Conservation (phyloP, 2,113 vertebrate species). For the Callocephalon fimbriatum region DNA sequence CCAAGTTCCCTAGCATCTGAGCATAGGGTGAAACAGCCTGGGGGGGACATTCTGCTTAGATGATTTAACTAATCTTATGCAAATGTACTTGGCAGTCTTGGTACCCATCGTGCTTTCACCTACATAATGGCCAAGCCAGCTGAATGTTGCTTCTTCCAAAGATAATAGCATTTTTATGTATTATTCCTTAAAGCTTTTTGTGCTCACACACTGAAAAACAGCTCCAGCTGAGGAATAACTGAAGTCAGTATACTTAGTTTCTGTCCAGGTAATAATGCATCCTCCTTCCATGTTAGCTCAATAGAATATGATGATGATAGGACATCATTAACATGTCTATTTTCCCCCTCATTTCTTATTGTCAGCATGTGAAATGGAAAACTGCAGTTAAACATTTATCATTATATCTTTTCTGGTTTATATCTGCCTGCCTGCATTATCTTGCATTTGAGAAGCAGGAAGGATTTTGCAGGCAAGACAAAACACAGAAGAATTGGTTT, state of each 20-base stretch:
- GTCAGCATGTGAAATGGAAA: background rate
- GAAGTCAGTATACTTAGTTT: background rate
- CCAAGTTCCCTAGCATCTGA: background rate
- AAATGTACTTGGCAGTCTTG: background rate
- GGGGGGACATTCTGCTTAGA: background rate
- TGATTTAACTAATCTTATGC: slow-evolving; percentile 26
- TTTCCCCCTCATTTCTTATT: background rate
- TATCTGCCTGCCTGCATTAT: background rate
- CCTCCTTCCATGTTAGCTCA: background rate
- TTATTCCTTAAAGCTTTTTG: slow-evolving; percentile 31
- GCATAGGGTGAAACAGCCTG: background rate
- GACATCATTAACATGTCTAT: background rate
- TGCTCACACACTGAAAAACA: background rate
- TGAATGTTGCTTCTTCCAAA: slow-evolving; percentile 24
- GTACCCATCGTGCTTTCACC: background rate
- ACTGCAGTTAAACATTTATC: background rate
- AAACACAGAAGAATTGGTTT: background rate
- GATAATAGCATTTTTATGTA: slow-evolving; percentile 38
- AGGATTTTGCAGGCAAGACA: slow-evolving; percentile 15
- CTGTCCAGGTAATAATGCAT: background rate
- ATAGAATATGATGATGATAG: background rate
- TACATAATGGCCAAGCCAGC: background rate
- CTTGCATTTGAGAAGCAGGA: background rate
- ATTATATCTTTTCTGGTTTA: background rate
- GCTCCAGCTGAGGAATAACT: background rate